Evolutionary conservation across 2,113 vertebrate genomes (phyloP), one percentile per base, ranked within the genome.

Genomic region (Onychostoma macrolepis): DNA sequence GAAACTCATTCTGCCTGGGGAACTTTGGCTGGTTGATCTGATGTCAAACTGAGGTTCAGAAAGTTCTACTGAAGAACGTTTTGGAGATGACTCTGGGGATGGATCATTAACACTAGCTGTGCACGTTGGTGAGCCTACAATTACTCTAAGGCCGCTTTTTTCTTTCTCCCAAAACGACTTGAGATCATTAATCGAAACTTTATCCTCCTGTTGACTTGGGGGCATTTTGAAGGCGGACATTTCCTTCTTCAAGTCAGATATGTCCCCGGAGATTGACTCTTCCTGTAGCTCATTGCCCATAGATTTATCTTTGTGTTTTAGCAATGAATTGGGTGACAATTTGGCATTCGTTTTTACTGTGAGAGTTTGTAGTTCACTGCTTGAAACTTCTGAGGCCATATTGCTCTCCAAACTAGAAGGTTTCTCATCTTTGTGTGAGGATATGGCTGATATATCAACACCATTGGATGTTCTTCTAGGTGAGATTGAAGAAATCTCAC

Each of bases 101-200:
- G 76, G n/a, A 74, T 19, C 13, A 58, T 91, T 87, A 80, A n/a
- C 67, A 48, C 48, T 75, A 87, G 86, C n/a, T 7, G 88, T 86
- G 36, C 74, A 89, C 79, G 86, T 91, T 24, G 26, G 71, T 84
- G 38, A 83, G 81, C 24, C 56, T 76, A 79, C 58, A 28, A 88
- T 79, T 9, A 80, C 80, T 77, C 72, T 90, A 53, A 91, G 12
- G 4, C 56, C 48, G 84, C 83, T 74, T 88, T 89, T 92, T 83
- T 93, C 91, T 30, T 90, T 90, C 93, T 97, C 96, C 95, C 94
- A 96, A 76, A 96, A 95, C 69, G 92, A 92, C 90, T 95, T 96
- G 8, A 95, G 93, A n/a, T 97, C 92, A 65, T 72, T 94, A 79
- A 96, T 90, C 74, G 90, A 92, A 85, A 75, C 76, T 17, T 12